Base-by-base conservation (phyloP, 2,888 invertebrate species). In the Tipula unca region DNA sequence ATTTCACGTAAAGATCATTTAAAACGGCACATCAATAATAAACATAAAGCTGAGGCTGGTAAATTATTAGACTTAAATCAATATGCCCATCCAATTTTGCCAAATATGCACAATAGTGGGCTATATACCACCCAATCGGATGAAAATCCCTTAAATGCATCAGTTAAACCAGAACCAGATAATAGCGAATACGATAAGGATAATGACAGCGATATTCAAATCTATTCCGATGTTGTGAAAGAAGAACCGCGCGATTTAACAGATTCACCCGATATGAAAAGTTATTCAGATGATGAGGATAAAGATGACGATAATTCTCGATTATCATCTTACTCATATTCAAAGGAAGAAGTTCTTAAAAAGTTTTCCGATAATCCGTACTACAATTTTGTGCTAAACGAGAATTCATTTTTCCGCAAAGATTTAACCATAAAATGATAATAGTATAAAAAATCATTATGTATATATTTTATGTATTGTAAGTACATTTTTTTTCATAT, bases 1-100 rank as follows among this genome's bases (percentile, higher is more conserved):
- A 83, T 83, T 17, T 83, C 83, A n/a, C 29, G 83, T 8, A 83
- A 83, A 83, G 83, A 83, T 83, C 83, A 83, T n/a, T 83, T 83
- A 83, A 83, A 32, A 69, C 69, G 69, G 1, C 69, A 69, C 13
- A 69, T 69, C 10, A 69, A 69, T 69, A 69, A 69, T 25, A 69
- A 69, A 10, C 69, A 69, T 10, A 69, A 69, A 69, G 69, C 69
- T 69, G 69, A 69, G 13, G 69, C 69, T 25, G 69, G 25, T 3
- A 69, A 69, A 25, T 69, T 69, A 69, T 25, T 10, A 69, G 25
- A 69, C 25, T 69, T 69, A 25, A 69, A 69, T 69, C 69, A 25
- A 25, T 69, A 69, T 25, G 69, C 69, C 25, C 48, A 54, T 54
- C n/a, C 48, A n/a, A 5, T 54, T 17, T 13, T 54, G 17, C 17